Evolutionary conservation across 2,797 vertebrate species (phyloP).

Genomic region (Sebastiscus tertius): DNA sequence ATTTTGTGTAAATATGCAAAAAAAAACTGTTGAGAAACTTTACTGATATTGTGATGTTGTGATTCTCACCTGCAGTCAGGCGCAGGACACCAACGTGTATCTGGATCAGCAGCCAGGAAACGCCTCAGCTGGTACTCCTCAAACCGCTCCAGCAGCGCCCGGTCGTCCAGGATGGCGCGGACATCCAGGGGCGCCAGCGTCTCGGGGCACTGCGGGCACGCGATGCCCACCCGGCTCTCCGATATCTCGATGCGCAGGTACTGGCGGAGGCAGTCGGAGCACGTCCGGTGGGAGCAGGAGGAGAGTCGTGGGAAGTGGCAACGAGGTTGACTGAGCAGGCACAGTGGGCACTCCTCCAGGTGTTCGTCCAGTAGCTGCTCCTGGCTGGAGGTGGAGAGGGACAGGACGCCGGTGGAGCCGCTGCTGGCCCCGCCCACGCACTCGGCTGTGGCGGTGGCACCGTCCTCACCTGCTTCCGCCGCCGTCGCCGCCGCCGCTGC

Average conservation of each 20-base stretch:
- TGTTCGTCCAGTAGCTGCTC: conserved; percentile 82
- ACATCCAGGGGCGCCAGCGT: conserved; percentile 79
- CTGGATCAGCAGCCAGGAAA: conserved; percentile 85
- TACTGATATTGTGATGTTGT: background rate
- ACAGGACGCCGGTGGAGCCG: conserved; percentile 78
- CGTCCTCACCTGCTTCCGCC: conserved; percentile 35
- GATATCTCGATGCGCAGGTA: conserved; percentile 87
- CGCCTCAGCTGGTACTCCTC: conserved; percentile 88
- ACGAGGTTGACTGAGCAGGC: conserved; percentile 88
- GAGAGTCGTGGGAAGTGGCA: conserved; percentile 85
- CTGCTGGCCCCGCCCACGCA: conserved; percentile 58
- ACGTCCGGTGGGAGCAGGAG: conserved; percentile 86
- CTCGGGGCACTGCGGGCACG: conserved; percentile 88
- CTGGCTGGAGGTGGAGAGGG: conserved; percentile 81
- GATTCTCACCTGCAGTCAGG: conserved; percentile 88
- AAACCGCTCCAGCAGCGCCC: conserved; percentile 84
- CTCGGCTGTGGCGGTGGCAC: conserved; percentile 40
- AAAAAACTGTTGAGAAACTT: background rate
- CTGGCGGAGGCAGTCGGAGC: conserved; percentile 85
- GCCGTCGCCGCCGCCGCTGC: background rate
- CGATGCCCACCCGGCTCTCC: conserved; percentile 86
- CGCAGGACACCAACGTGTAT: conserved; percentile 90
- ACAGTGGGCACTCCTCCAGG: conserved; percentile 89
- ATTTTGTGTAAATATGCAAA: background rate
- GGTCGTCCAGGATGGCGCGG: conserved; percentile 84